Base-by-base conservation (phyloP, 2,113 vertebrate species). In the Tricholaema leucomelas region DNA sequence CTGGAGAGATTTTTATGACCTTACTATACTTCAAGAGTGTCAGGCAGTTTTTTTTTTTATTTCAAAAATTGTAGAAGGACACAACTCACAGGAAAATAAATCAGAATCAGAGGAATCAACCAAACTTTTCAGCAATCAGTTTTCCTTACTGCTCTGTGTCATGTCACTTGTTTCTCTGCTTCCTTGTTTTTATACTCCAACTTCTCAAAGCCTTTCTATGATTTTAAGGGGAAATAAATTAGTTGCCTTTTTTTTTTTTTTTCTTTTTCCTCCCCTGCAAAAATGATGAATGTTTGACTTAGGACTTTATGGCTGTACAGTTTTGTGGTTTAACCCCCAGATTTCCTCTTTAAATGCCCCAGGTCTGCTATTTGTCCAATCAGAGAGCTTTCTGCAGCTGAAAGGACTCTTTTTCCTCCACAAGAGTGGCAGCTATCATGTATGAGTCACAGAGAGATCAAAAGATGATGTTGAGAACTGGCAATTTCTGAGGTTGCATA, bases 291-390 rank as follows among this genome's bases (percentile, higher is more conserved):
- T 93, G 96, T 94, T 81, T 86, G 56, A 60, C 54, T 69, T 75
- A n/a, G 18, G 36, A 78, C 95, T 87, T 87, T 96, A 86, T 54
- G 91, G 55, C 79, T 95, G 64, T 95, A 77, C 27, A 83, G 64
- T 96, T 96, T 94, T 92, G 55, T 88, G 23, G 17, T 75, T 94
- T 87, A 95, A 85, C 80, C 27, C 24, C 2, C 50, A 94, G 93
- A 94, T 91, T n/a, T 88, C 84, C 28, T 87, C 59, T 87, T 78
- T 91, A 76, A 93, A 91, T 73, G 64, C 35, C 30, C 18, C 6
- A 30, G 5, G 36, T 54, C 18, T 16, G 30, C 69, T 79, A 69
- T 54, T 78, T 0, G 18, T 6, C 5, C 30, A 19, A 64, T 73
- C 30, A 44, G 38, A 70, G 59, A 83, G 28, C 50, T 94, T 73